Evolutionary conservation across 1,140 invertebrate genomes (phyloP).

Genomic region (Lerema accius): DNA sequence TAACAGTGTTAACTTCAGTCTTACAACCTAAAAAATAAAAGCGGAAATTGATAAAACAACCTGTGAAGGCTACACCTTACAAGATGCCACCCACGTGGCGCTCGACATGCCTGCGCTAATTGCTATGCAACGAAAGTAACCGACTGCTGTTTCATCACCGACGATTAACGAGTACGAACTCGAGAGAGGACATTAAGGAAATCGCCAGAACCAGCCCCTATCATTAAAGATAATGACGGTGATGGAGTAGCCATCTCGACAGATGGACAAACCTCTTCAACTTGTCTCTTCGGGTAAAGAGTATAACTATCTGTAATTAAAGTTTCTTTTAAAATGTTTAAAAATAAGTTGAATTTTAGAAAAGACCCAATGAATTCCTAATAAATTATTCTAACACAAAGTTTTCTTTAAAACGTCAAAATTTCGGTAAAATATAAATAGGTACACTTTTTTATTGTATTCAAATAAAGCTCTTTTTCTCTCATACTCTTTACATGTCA

Average conservation of each 20-base stretch:
- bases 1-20: conserved; percentile 19
- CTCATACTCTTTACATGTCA: too few relatives aligned
- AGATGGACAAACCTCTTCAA: background rate
- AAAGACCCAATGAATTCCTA: too few relatives aligned
- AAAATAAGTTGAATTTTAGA: too few relatives aligned
- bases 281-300: background rate
- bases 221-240: conserved; percentile 4
- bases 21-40: conserved; percentile 22
- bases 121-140: conserved; percentile 27
- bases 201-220: conserved; percentile 6
- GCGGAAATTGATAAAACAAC: conserved; percentile 25
- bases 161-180: conserved; percentile 15
- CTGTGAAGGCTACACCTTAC: conserved; percentile 1
- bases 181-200: background rate
- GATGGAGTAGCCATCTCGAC: too few relatives aligned
- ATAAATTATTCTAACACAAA: too few relatives aligned
- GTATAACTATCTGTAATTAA: too few relatives aligned
- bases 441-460: too few relatives aligned
- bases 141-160: conserved; percentile 7
- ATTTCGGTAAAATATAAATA: too few relatives aligned
- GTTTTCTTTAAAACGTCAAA: too few relatives aligned
- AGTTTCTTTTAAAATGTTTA: too few relatives aligned
- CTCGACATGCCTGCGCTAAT: conserved; percentile 17
- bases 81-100: conserved; percentile 24
- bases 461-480: too few relatives aligned